A percentile compares a stretch with the other conserved stretches of the same genome.
Conservation (phyloP, 2,888 invertebrate species). For the Bugulina stolonifera region DNA sequence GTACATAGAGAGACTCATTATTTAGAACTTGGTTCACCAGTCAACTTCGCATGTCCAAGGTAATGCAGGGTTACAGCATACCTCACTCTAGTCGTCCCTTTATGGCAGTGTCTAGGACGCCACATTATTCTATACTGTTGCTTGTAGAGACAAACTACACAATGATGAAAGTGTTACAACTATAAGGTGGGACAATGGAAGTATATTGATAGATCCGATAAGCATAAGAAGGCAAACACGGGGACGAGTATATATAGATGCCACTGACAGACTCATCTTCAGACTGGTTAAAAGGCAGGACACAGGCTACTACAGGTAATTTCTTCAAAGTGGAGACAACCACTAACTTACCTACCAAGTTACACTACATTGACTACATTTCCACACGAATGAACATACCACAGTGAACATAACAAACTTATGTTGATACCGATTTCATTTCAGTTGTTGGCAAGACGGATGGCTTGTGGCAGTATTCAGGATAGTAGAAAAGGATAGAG, state of each 20-base stretch:
- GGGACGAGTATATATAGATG: constrained; percentile 60
- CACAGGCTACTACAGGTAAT: constrained; percentile 19
- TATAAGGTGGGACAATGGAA: constrained; percentile 43
- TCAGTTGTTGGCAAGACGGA: constrained; percentile 10
- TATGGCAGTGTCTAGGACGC: no score
- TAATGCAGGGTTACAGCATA: no score
- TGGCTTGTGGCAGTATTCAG: constrained; percentile 21
- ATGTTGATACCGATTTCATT: not conserved
- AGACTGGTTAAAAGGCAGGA: not conserved
- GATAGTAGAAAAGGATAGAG: not conserved
- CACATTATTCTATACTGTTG: no score
- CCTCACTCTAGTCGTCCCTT: no score
- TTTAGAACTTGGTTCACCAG: constrained; percentile 34
- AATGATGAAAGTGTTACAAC: constrained; percentile 19
- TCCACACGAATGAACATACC: no score
- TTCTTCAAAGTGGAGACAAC: no score
- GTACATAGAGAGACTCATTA: constrained; percentile 39
- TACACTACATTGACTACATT: no score
- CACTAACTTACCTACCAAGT: no score
- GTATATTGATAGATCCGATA: constrained; percentile 54
- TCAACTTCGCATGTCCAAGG: constrained; percentile 41
- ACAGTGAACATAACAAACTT: no score
- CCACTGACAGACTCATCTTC: constrained; percentile 54
- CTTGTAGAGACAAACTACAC: not conserved
- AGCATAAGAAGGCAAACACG: constrained; percentile 56